Evolutionary conservation across 1,140 invertebrate genomes (phyloP).

Genomic region (Cherax quadricarinatus): DNA sequence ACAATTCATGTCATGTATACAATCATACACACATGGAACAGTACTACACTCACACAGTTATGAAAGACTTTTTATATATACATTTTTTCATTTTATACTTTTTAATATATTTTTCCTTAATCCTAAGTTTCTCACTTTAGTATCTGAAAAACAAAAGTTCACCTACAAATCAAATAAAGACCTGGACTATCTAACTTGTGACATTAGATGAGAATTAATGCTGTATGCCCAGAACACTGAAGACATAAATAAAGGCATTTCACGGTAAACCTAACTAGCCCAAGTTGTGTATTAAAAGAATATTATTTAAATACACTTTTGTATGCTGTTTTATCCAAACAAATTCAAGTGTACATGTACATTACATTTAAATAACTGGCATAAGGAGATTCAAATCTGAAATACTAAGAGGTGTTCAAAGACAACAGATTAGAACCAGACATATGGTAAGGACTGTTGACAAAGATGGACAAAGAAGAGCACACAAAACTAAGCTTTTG

Average conservation of each 20-base stretch:
- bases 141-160: constrained; percentile 2
- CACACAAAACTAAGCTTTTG: no score
- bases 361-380: background rate
- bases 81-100: constrained; percentile 11
- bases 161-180: constrained; percentile 1
- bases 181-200: background rate
- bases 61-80: constrained; percentile 23
- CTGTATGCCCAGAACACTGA: background rate
- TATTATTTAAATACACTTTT: background rate
- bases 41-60: constrained; percentile 3
- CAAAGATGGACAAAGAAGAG: no score
- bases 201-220: background rate
- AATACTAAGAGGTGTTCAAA: background rate
- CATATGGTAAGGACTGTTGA: no score
- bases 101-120: constrained; percentile 23
- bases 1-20: background rate
- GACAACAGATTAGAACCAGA: background rate
- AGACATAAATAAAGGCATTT: background rate
- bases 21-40: background rate
- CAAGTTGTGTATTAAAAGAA: background rate
- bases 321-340: background rate
- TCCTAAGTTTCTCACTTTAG: constrained; percentile 17
- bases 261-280: background rate
- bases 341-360: background rate
- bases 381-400: background rate